Evolutionary conservation across 2,797 vertebrate genomes (phyloP).

Genomic region (Arremon aurantiirostris): DNA sequence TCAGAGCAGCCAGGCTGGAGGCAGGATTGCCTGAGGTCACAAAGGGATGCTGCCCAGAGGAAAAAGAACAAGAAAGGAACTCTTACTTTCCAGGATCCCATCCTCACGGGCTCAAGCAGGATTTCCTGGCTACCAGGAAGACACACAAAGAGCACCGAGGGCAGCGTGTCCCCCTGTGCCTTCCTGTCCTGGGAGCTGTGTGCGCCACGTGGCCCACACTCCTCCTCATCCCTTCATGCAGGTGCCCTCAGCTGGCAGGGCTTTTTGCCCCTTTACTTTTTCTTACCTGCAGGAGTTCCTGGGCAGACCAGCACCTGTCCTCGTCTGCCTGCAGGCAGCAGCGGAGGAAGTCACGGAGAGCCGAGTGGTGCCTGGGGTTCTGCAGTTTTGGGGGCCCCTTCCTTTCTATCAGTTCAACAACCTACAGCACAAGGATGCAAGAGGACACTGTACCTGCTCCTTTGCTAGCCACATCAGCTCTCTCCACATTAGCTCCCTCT

Average conservation of each 20-base stretch:
- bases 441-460: neutral
- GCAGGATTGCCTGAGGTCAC: neutral
- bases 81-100: neutral
- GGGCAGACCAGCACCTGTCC: neutral
- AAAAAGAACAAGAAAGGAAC: no score
- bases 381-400: neutral
- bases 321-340: neutral
- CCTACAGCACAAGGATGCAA: no score
- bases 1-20: neutral
- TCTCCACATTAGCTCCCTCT: no score
- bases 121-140: neutral
- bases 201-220: rapidly evolving
- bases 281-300: neutral
- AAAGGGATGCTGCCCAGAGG: neutral
- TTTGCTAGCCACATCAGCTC: neutral
- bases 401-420: neutral
- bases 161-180: neutral
- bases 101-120: neutral
- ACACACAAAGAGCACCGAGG: neutral
- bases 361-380: neutral
- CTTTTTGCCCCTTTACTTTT: neutral
- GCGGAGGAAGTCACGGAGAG: neutral
- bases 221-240: no score
- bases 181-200: no score
- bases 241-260: neutral